Base-by-base conservation (phyloP, 2,888 invertebrate species). In the Trachelus tabidus region DNA sequence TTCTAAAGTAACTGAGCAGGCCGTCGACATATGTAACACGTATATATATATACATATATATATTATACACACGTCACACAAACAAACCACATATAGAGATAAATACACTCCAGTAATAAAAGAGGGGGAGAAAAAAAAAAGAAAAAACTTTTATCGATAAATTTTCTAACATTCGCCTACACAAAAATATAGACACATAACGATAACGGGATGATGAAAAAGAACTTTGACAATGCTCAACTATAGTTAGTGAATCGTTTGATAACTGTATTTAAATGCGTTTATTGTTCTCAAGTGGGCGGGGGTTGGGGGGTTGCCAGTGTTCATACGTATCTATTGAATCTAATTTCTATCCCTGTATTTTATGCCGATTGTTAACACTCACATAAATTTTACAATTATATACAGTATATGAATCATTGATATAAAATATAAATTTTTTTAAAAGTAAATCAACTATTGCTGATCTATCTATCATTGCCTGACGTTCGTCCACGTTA, bases 161-260 rank as follows among this genome's bases (percentile, higher is more conserved):
- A 56, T 56, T 56, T 23, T 56, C 56, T 56, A 56, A 56, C 56
- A 56, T 56, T 56, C 9, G 56, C 56, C 56, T 56, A 56, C 56
- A 56, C 56, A 23, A 71, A n/a, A 23, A 33, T 31, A 78, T 77
- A 73, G 80, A 85, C 86, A 86, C 84, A 82, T 85, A 84, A 83
- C 75, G 69, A 76, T 80, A 74, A 74, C 34, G 74, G 76, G 69
- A 76, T 73, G 12, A 73, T 76, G 73, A 40, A 73, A 76, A 71
- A 73, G 76, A 78, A 73, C 76, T 76, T 79, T 79, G 79, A 80
- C 80, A 80, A 87, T 82, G 86, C 86, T 86, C 86, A 86, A 86
- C 83, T 84, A 84, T 75, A 79, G 80, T 82, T 87, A 87, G 82
- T 80, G 71, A 81, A 87, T 84, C 80, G 81, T 81, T 87, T 82